These are phyloP conservation scores for Pterobdella sp. DNA, from an alignment of 2,888 invertebrate species.

Conservation along the genomic window DNA sequence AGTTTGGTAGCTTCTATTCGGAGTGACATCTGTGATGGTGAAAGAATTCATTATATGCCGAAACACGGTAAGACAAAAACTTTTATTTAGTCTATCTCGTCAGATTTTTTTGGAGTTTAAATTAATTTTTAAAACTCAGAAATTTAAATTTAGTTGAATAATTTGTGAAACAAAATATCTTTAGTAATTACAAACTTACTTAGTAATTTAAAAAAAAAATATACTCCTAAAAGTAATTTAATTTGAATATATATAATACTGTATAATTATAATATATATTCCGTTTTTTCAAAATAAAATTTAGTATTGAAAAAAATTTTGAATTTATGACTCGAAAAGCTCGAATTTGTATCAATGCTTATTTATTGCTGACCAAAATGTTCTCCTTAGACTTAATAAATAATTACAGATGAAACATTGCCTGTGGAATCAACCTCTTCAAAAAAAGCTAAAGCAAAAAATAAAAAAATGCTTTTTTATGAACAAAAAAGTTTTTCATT, in stretches of 20 bases:
- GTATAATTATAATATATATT: not conserved
- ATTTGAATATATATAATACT: not conserved
- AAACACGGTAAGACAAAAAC: not conserved
- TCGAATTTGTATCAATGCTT: too few relatives aligned
- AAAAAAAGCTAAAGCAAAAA: constrained; percentile 2
- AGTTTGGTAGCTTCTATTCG: not conserved
- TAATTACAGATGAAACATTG: not conserved
- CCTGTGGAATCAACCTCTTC: not conserved
- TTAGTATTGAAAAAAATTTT: too few relatives aligned
- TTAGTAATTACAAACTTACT: too few relatives aligned
- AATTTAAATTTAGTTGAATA: too few relatives aligned
- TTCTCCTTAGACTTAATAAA: not conserved
- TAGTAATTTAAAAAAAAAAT: not conserved
- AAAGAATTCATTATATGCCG: not conserved
- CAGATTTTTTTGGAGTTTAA: too few relatives aligned
- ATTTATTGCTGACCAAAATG: not conserved
- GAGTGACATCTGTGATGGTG: not conserved
- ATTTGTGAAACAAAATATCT: too few relatives aligned
- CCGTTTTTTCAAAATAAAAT: not conserved
- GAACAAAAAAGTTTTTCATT: constrained; percentile 30
- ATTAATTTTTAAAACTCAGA: too few relatives aligned
- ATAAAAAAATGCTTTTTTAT: constrained; percentile 12
- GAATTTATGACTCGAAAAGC: too few relatives aligned
- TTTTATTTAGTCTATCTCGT: too few relatives aligned
- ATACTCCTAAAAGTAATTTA: not conserved